Evolutionary conservation across 37 sponge, comb jelly and placozoan species (phyloP), one percentile per base, ranked within the genome.

Genomic region (Beroe forskalii): DNA sequence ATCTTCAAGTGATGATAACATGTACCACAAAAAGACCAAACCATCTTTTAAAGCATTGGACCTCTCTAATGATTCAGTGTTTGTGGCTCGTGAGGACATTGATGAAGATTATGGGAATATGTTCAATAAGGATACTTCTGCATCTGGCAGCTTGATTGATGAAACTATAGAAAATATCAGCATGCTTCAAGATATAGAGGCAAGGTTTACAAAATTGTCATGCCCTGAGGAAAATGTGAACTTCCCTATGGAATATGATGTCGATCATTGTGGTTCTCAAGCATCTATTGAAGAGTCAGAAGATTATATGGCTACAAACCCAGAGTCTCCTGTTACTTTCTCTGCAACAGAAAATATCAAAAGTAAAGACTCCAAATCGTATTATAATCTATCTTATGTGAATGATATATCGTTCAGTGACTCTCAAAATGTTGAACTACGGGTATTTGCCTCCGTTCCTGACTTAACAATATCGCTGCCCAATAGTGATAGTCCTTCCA

Each of bases 341-440:
- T 44, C 44, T 33, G 86, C 86, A 41, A 44, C 86, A 28, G 86
- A 80, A 30, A 80, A 80, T 25, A 80, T 80, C 55, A 28, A 41
- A 27, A 80, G 55, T n/a, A 80, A 8, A 12, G 86, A 80, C 35
- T 44, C 86, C 0, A 80, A 41, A 4, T 37, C 86, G 8, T 80
- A 80, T 44, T 80, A 80, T 25, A 80, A 80, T 37, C 48, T 80
- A 23, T 80, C 86, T 0, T 80, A 80, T 44, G 86, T 80, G 4
- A 80, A 9, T 9, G 86, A 80, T 80, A 24, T 80, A 1, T 80
- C 86, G 1, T 43, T 80, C 48, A 80, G 42, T 25, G 86, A 80
- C 19, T 80, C 86, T 12, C 20, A 44, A 35, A 41, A 44, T 43
- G 86, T n/a, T 27, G 17, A 38, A 12, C 32, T 32, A 1, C 9